Conservation (phyloP, 2,113 vertebrate species). For the human (Homo sapiens) region DNA sequence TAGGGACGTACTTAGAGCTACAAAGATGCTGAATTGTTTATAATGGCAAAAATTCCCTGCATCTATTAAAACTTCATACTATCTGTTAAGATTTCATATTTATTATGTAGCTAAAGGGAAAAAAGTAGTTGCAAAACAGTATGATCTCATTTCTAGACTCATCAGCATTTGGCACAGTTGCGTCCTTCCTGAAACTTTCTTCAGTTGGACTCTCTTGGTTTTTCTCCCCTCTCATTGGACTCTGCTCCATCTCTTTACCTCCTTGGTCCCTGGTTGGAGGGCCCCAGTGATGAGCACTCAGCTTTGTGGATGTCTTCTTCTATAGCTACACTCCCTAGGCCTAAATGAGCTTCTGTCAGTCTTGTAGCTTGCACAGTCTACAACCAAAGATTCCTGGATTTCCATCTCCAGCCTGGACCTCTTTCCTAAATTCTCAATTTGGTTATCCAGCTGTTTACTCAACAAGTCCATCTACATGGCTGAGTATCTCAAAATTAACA, state of each 20-base stretch:
- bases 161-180: not conserved
- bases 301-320: not conserved
- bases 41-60: not conserved
- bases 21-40: not conserved
- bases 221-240: not conserved
- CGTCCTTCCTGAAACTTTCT: not conserved
- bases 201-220: not conserved
- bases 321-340: not conserved
- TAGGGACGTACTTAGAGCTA: not conserved
- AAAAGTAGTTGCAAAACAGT: not conserved
- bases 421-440: not conserved
- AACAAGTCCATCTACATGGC: not conserved
- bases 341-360: not conserved
- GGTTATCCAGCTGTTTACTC: not conserved
- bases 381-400: not conserved
- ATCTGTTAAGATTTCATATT: not conserved
- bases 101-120: not conserved
- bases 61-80: not conserved
- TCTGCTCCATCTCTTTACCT: not conserved
- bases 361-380: not conserved
- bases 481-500: conserved; percentile 10
- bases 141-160: not conserved
- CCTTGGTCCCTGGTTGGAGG: not conserved
- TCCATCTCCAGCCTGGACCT: not conserved
- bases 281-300: not conserved